Percentiles rank a stretch among this genome's conserved stretches.
Conservation (phyloP, 1,140 invertebrate genomes). For the Aphelinus certus region DNA sequence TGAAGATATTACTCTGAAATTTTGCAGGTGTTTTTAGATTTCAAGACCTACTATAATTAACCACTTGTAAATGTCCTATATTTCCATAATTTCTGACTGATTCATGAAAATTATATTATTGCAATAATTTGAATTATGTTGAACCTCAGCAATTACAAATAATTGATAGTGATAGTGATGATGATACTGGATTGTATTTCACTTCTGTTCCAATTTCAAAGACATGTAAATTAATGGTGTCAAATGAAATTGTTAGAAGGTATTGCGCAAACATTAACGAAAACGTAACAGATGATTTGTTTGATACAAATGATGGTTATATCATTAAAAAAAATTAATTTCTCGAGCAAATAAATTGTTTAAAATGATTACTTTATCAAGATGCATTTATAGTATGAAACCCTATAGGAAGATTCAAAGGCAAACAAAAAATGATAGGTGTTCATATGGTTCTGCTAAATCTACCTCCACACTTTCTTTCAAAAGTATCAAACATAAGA, state of each 20-base stretch:
- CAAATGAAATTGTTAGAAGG: too few species aligned
- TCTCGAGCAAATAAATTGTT: slow-evolving; percentile 25
- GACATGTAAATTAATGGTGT: too few species aligned
- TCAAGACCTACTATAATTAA: too few species aligned
- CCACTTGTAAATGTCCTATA: too few species aligned
- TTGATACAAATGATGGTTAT: slow-evolving; percentile 36
- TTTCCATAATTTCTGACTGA: not conserved
- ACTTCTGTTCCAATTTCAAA: too few species aligned
- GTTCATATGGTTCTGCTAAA: slow-evolving; percentile 38
- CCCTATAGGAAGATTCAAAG: slow-evolving; percentile 38
- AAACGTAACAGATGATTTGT: too few species aligned
- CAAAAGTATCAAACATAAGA: not conserved
- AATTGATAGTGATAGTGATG: too few species aligned
- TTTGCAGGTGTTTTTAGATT: too few species aligned
- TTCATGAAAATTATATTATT: not conserved
- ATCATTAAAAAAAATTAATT: slow-evolving; percentile 30
- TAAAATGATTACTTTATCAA: slow-evolving; percentile 37
- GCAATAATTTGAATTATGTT: not conserved
- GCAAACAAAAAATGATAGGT: slow-evolving; percentile 37
- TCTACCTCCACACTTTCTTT: slow-evolving; percentile 33
- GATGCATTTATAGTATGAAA: slow-evolving; percentile 43
- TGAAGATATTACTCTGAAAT: too few species aligned
- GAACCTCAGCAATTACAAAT: too few species aligned
- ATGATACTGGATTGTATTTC: too few species aligned
- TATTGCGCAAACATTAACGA: too few species aligned